Conservation (phyloP, 2,797 vertebrate genomes). For the Mus minutoides region DNA sequence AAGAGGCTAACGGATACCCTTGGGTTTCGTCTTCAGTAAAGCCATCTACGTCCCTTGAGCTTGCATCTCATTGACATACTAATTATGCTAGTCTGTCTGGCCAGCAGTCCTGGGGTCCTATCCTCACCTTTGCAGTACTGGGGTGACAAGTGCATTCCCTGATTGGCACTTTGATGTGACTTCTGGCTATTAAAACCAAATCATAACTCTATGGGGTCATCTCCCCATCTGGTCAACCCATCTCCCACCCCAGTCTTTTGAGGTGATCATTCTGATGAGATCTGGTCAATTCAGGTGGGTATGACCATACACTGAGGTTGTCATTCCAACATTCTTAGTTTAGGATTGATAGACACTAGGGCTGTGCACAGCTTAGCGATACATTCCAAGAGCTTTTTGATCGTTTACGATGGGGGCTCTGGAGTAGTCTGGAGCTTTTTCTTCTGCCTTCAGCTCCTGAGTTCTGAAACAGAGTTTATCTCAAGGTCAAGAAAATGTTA, state of each 20-base stretch:
- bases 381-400: background rate
- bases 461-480: background rate
- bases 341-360: background rate
- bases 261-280: background rate
- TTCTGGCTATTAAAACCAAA: background rate
- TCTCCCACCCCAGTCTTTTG: background rate
- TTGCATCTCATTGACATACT: background rate
- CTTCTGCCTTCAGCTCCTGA: background rate
- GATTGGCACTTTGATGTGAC: too few relatives aligned
- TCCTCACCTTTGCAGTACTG: too few relatives aligned
- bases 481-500: background rate
- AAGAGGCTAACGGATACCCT: too few relatives aligned
- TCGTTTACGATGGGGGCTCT: background rate
- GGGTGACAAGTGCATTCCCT: background rate
- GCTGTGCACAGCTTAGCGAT: background rate
- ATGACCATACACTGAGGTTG: background rate
- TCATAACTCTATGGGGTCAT: too few relatives aligned
- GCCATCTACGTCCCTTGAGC: background rate
- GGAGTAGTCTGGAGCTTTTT: background rate
- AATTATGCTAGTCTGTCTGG: background rate
- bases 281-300: background rate
- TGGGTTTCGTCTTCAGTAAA: background rate
- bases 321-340: background rate
- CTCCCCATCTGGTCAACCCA: too few relatives aligned
- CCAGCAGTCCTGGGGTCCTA: background rate